Conservation (phyloP, 23 tunicate species). For the Ciona savignyi region DNA sequence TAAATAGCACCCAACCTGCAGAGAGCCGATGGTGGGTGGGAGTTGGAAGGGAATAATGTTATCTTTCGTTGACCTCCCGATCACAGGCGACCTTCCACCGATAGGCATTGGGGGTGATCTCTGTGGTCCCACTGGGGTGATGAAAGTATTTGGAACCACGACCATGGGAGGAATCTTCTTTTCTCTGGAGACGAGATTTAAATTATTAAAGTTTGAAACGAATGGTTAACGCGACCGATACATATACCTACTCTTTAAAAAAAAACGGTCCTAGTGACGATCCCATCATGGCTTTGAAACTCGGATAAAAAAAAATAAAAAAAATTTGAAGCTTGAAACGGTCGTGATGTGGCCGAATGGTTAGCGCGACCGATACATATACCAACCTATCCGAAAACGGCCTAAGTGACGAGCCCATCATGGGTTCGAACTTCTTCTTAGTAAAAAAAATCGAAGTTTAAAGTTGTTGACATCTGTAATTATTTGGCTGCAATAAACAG, state of each 20-base stretch:
- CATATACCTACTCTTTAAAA: too few relatives aligned
- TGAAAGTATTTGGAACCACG: not conserved
- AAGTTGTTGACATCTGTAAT: not conserved
- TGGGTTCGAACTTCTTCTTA: too few relatives aligned
- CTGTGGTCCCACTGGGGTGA: not conserved
- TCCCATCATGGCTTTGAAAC: too few relatives aligned
- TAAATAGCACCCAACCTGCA: not conserved
- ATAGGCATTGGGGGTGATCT: conserved; percentile 7
- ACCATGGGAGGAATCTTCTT: not conserved
- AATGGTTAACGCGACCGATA: too few relatives aligned
- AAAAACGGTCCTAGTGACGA: too few relatives aligned
- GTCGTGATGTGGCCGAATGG: too few relatives aligned
- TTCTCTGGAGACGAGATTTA: not conserved
- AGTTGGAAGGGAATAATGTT: conserved; percentile 49
- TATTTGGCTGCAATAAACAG: too few relatives aligned
- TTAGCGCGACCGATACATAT: too few relatives aligned
- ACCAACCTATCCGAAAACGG: too few relatives aligned
- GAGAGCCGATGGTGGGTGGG: conserved; percentile 20
- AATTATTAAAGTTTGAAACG: not conserved
- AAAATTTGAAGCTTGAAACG: too few relatives aligned
- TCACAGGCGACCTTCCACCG: conserved; percentile 33
- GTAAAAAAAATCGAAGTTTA: not conserved
- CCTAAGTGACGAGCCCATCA: too few relatives aligned
- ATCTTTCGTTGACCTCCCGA: conserved; percentile 20
- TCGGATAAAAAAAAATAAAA: too few relatives aligned